Evolutionary conservation across 2,888 invertebrate genomes (phyloP), one percentile per base, ranked within the genome.

Genomic region (Lymantria monacha): DNA sequence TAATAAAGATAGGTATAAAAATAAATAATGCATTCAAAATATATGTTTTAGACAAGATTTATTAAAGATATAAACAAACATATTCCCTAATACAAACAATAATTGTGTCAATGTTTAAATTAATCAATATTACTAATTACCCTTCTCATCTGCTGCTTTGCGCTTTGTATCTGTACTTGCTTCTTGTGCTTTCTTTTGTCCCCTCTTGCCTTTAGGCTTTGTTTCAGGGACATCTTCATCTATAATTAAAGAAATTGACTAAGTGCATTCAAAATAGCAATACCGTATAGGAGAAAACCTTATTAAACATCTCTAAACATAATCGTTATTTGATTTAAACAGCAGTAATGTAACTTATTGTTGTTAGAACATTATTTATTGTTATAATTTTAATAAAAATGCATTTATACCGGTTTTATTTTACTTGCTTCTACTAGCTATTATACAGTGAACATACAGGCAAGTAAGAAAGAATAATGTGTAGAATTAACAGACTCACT

Each of bases 101-200:
- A 70, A 57, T 63, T 65, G 76, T 83, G 76, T 83, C 78, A 61
- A 56, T 66, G 59, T 69, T 69, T 65, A 70, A 72, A 77, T 66
- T 68, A 65, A 74, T 73, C 68, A 76, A 78, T 72, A 76, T 68
- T 70, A 73, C 76, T 89, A 90, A 67, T 89, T 90, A 91, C 90
- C 90, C 87, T 88, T 87, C 33, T 89, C 87, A 42, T 87, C 88
- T 1, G 76, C 72, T 30, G 70, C 74, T 64, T 88, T 89, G 66
- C 88, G 87, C 60, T 81, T 82, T 2, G 62, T 45, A 30, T 83
- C 81, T 0, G 50, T 51, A 5, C 70, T 46, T 11, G 72, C 69
- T 44, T 81, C 81, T 1, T 62, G 68, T 22, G 66, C 72, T 55
- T 91, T 92, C 62, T 88, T 87, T 45, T 71, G 72, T 9, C 79